These are phyloP conservation scores for Chrysolina haemoptera DNA, from an alignment of 2,888 invertebrate genomes.

Conservation along the genomic window DNA sequence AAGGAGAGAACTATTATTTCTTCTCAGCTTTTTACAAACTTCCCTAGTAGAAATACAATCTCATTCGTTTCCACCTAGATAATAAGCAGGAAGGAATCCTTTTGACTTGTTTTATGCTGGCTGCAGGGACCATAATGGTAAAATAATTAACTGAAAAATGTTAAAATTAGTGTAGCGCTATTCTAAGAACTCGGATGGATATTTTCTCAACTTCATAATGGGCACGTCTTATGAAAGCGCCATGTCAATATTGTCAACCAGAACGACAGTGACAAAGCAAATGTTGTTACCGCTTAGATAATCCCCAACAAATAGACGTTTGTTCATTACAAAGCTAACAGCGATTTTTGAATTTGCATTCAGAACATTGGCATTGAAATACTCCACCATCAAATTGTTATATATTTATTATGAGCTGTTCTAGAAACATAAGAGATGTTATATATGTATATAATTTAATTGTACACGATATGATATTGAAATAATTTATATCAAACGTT, in stretches of 20 bases:
- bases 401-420: constrained; percentile 28
- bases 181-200: neutral
- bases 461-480: constrained; percentile 27
- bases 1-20: neutral
- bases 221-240: neutral
- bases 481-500: constrained; percentile 2
- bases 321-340: neutral
- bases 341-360: neutral
- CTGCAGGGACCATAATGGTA: constrained; percentile 47
- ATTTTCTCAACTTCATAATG: neutral
- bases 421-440: constrained; percentile 29
- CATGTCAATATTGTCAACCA: neutral
- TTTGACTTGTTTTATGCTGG: constrained; percentile 43
- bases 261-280: neutral
- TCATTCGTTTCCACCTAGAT: too few relatives aligned
- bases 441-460: constrained; percentile 41
- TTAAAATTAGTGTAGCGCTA: constrained; percentile 10
- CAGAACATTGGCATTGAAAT: constrained; percentile 41
- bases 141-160: constrained; percentile 30
- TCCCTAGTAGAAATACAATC: neutral
- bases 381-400: constrained; percentile 33
- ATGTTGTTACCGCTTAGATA: too few relatives aligned
- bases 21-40: too few relatives aligned
- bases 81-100: too few relatives aligned
- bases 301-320: neutral